Base-by-base conservation (phyloP, 2,888 invertebrate genomes). In the Apoderus coryli region DNA sequence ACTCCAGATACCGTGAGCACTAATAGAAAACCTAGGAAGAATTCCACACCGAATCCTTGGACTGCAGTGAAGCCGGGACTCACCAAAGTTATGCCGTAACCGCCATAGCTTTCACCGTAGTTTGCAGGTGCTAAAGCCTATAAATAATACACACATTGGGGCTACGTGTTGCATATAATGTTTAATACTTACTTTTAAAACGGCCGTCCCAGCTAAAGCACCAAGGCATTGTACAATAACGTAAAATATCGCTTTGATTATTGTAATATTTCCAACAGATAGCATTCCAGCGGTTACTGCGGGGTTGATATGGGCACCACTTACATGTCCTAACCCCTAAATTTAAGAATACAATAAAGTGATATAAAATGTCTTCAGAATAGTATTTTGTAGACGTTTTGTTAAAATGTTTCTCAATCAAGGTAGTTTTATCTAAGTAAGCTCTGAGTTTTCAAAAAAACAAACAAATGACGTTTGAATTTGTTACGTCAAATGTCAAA, bases 261-360 rank as follows among this genome's bases (percentile, higher is more conserved):
- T 59, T 43, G 78, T 74, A 30, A 86, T 76, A 47, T 80, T 76
- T 5, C 89, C 84, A 5, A 78, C 72, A 7, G 76, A 72, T 31
- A 85, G 60, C 60, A 90, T 67, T 2, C 80, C 86, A 10, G 68
- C 56, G 3, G 90, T 90, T 23, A 93, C 86, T 1, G 92, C 90
- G 2, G 92, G 92, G 65, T 93, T 93, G 37, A 92, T 66, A 58
- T 90, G 90, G 6, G 84, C 86, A 2, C 90, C 89, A 34, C 86
- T 88, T 30, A 88, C 69, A 58, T 88, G 85, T 3, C 85, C 86
- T 43, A 88, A 69, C 29, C 76, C 68, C 82, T 85, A 61, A 2
- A 59, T 64, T 29, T 43, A 40, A 29, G 25, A 13, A 22, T 4
- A 25, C 29, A 23, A 22, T 23, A 3, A 26, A 13, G 9, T 29